A percentile compares a stretch with the other conserved stretches of the same genome.
Evolutionary conservation across 2,113 vertebrate species (phyloP).

Genomic region (Pelusios castaneus): DNA sequence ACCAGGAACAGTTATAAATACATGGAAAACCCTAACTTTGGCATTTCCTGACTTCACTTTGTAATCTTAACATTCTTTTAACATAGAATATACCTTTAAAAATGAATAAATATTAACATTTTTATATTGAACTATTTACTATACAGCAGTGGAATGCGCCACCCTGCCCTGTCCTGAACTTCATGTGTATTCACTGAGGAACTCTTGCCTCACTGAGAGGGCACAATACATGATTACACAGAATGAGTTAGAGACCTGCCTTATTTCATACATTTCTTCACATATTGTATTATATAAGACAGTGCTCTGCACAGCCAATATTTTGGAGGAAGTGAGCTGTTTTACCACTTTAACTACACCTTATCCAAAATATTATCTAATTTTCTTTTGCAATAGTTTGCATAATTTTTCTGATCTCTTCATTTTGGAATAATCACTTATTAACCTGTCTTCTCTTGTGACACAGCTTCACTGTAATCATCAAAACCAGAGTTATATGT

Average conservation of each 20-base stretch:
- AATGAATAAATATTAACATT: too few species aligned
- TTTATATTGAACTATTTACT: too few species aligned
- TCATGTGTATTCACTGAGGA: too few species aligned
- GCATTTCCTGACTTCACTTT: too few species aligned
- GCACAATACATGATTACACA: rapidly evolving
- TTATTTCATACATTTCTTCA: neutral
- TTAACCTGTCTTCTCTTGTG: neutral
- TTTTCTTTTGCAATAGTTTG: neutral
- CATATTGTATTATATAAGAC: neutral
- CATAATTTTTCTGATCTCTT: neutral
- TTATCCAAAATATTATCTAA: neutral
- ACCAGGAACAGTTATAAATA: too few species aligned
- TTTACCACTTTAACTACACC: neutral
- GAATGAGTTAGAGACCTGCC: neutral
- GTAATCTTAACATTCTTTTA: too few species aligned
- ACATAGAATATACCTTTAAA: too few species aligned
- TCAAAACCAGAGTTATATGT: neutral
- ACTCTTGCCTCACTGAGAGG: neutral
- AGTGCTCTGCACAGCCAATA: neutral
- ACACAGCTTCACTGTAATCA: neutral
- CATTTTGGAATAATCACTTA: neutral
- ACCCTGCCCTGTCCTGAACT: too few species aligned
- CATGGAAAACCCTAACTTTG: too few species aligned
- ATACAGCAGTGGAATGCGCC: too few species aligned
- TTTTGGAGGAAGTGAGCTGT: neutral